A percentile compares a stretch with the other conserved stretches of the same genome.
Conservation (phyloP, 2,888 invertebrate genomes). For the Lasioglossum malachurum region DNA sequence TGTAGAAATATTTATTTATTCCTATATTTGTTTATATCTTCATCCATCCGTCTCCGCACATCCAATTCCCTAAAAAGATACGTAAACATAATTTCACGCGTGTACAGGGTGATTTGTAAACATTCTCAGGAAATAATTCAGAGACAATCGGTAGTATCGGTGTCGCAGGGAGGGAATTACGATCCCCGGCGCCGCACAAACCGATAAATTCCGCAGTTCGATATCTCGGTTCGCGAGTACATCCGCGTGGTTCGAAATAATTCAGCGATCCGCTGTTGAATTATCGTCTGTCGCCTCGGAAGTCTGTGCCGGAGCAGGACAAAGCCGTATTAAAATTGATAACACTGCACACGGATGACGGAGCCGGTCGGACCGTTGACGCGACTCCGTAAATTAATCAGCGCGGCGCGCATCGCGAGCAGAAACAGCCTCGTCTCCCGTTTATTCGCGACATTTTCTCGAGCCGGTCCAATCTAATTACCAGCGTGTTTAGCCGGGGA, state of each 20-base stretch:
- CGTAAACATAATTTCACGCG: background rate
- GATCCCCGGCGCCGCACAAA: background rate
- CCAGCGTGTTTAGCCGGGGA: conserved; percentile 45
- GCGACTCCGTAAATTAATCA: conserved; percentile 43
- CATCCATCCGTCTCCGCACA: background rate
- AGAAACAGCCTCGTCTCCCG: conserved; percentile 28
- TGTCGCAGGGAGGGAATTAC: background rate
- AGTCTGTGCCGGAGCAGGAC: conserved; percentile 5
- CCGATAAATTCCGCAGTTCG: background rate
- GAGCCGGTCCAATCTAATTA: conserved; percentile 55
- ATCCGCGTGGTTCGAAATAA: background rate
- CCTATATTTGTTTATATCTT: background rate
- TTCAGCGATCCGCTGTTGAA: background rate
- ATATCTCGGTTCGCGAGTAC: background rate
- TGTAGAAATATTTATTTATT: background rate
- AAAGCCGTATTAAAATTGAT: conserved; percentile 36
- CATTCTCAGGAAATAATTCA: background rate
- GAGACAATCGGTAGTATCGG: background rate
- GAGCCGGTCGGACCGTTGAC: conserved; percentile 5
- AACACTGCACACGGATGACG: conserved; percentile 31
- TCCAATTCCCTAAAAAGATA: background rate
- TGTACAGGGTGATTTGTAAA: background rate
- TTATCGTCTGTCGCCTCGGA: conserved; percentile 3
- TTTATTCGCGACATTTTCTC: conserved; percentile 53
- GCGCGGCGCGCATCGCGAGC: background rate